A percentile compares a stretch with the other conserved stretches of the same genome.
These are phyloP conservation scores for Diabrotica virgifera DNA, from an alignment of 1,140 invertebrate genomes.

Conservation along the genomic window DNA sequence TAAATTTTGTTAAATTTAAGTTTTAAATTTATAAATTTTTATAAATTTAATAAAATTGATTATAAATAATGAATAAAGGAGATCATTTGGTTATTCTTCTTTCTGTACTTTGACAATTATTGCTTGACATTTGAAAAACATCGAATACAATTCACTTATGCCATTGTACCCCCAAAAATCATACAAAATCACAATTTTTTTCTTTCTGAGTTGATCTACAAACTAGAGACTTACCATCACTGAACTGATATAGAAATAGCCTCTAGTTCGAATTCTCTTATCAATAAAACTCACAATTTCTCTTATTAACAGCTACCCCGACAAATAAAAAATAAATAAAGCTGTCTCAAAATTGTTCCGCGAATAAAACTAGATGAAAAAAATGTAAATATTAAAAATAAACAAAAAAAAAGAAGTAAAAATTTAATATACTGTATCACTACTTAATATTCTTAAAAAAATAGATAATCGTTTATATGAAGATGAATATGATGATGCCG, in stretches of 20 bases:
- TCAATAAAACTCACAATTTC: background rate
- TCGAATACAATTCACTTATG: too few relatives aligned
- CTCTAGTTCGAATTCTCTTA: background rate
- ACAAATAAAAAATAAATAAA: constrained; percentile 23
- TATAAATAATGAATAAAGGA: too few relatives aligned
- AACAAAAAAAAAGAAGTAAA: constrained; percentile 26
- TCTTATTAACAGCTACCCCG: constrained; percentile 10
- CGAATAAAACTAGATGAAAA: constrained; percentile 30
- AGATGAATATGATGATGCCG: constrained; percentile 38
- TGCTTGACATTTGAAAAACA: too few relatives aligned
- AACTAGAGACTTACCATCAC: too few relatives aligned
- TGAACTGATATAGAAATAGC: background rate
- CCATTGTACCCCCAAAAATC: too few relatives aligned
- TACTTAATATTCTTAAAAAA: constrained; percentile 46
- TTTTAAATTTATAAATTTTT: too few relatives aligned
- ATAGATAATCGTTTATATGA: constrained; percentile 43
- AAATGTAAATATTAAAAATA: constrained; percentile 25
- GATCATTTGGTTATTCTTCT: too few relatives aligned
- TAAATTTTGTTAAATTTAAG: too few relatives aligned
- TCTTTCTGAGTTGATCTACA: too few relatives aligned
- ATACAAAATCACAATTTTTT: too few relatives aligned
- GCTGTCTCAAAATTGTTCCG: constrained; percentile 22
- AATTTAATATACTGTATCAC: constrained; percentile 36
- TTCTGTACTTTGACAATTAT: too few relatives aligned
- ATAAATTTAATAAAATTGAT: too few relatives aligned